Evolutionary conservation across 2,888 invertebrate genomes (phyloP).

Genomic region (Tenthredo scrophulariae): DNA sequence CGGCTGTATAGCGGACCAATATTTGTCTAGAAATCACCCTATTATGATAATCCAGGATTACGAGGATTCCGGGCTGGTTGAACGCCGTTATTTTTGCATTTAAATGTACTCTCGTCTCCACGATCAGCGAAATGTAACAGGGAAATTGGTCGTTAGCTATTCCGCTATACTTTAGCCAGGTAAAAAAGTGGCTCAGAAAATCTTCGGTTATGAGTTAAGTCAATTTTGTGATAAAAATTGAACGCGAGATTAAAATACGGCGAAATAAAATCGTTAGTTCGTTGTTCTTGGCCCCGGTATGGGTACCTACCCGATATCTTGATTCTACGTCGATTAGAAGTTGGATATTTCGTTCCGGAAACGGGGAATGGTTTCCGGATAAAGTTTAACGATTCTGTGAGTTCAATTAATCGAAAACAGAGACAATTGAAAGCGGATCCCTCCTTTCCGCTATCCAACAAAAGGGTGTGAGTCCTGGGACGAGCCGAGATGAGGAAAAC

Average conservation of each 20-base stretch:
- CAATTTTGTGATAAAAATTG: background rate
- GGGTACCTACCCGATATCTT: background rate
- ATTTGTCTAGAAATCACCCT: constrained; percentile 53
- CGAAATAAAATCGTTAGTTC: background rate
- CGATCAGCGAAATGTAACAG: constrained; percentile 45
- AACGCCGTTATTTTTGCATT: constrained; percentile 48
- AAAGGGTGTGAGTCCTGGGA: constrained; percentile 34
- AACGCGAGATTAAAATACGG: background rate
- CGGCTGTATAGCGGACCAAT: constrained; percentile 27
- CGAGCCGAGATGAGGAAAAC: constrained; percentile 35
- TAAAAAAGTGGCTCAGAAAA: background rate
- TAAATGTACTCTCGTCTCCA: constrained; percentile 46
- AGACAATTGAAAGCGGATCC: constrained; percentile 39
- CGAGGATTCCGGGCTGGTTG: constrained; percentile 37
- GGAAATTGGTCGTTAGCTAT: constrained; percentile 40
- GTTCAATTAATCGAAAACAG: constrained; percentile 42
- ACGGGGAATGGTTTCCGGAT: background rate
- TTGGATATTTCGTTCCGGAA: background rate
- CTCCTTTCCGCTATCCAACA: background rate
- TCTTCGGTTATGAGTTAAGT: background rate
- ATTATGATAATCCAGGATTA: constrained; percentile 53
- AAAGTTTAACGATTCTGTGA: constrained; percentile 37
- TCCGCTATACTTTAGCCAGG: background rate
- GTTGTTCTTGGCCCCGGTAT: background rate
- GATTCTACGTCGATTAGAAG: background rate